Evolutionary conservation across 2,113 vertebrate genomes (phyloP).

Genomic region (Leucosticte australis): DNA sequence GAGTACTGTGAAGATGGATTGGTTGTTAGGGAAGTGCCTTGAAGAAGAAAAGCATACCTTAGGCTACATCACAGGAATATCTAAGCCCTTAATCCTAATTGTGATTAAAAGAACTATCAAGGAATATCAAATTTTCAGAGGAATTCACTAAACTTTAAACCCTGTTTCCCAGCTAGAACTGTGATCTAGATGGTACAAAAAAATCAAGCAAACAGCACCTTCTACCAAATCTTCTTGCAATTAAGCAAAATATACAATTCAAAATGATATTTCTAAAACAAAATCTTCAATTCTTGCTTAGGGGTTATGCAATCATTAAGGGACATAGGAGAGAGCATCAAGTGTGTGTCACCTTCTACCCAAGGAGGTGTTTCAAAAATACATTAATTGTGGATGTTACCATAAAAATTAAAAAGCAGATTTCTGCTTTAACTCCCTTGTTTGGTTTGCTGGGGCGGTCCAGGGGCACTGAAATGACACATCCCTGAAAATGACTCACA

Average conservation of each 20-base stretch:
- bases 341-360: background rate
- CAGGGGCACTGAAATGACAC: background rate
- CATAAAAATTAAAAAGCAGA: background rate
- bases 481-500: background rate
- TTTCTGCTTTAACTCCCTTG: background rate
- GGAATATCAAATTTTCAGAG: slow-evolving; percentile 7
- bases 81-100: slow-evolving; percentile 57
- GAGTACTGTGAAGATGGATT: slow-evolving; percentile 24
- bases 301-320: background rate
- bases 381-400: background rate
- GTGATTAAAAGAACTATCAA: slow-evolving; percentile 21
- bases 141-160: slow-evolving; percentile 28
- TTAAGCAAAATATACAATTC: background rate
- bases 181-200: background rate
- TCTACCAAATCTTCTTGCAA: background rate
- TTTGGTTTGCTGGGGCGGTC: background rate
- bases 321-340: background rate
- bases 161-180: background rate
- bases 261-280: background rate
- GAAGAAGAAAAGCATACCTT: slow-evolving; percentile 57
- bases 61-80: slow-evolving; percentile 29
- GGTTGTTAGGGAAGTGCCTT: slow-evolving; percentile 17
- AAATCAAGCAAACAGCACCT: background rate
- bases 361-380: background rate
- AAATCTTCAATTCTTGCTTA: background rate